These are phyloP conservation scores for Drosophila pseudotakahashii DNA, from an alignment of 2,888 invertebrate genomes.

Conservation along the genomic window DNA sequence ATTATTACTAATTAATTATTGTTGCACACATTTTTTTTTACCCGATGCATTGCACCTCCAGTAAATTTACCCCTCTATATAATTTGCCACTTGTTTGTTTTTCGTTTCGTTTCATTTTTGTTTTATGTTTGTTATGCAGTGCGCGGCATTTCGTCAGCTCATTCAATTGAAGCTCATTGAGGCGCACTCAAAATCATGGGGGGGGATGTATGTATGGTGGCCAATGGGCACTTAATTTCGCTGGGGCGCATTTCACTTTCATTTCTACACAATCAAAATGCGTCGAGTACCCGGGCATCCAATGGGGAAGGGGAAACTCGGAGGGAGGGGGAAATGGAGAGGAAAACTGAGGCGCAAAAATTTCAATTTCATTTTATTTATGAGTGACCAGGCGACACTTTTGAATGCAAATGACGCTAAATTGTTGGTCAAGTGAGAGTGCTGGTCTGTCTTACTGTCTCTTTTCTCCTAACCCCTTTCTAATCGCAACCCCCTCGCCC, in stretches of 20 bases:
- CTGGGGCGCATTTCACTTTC: constrained; percentile 78
- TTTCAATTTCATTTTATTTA: constrained; percentile 72
- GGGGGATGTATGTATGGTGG: neutral
- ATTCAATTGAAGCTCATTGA: constrained; percentile 73
- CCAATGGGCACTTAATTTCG: constrained; percentile 59
- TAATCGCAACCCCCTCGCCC: neutral
- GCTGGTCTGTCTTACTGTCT: neutral
- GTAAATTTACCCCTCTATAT: neutral
- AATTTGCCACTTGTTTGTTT: constrained; percentile 29
- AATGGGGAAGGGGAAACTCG: neutral
- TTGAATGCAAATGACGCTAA: constrained; percentile 71
- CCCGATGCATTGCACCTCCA: constrained; percentile 11
- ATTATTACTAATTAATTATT: constrained; percentile 69
- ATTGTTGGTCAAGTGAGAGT: constrained; percentile 41
- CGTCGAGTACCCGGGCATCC: constrained; percentile 39
- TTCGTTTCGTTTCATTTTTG: constrained; percentile 54
- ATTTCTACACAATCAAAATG: constrained; percentile 66
- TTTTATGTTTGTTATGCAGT: constrained; percentile 65
- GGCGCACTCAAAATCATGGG: constrained; percentile 50
- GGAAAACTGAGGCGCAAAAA: constrained; percentile 67
- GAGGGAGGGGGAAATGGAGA: constrained; percentile 13
- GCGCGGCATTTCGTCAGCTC: constrained; percentile 69
- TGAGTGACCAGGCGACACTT: constrained; percentile 55
- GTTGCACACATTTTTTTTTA: constrained; percentile 48
- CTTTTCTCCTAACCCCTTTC: neutral